A percentile compares a stretch with the other conserved stretches of the same genome.
phyloP scores from a whole-genome alignment of 1,140 invertebrate genomes.

The Leptonema lineaticorne region DNA sequence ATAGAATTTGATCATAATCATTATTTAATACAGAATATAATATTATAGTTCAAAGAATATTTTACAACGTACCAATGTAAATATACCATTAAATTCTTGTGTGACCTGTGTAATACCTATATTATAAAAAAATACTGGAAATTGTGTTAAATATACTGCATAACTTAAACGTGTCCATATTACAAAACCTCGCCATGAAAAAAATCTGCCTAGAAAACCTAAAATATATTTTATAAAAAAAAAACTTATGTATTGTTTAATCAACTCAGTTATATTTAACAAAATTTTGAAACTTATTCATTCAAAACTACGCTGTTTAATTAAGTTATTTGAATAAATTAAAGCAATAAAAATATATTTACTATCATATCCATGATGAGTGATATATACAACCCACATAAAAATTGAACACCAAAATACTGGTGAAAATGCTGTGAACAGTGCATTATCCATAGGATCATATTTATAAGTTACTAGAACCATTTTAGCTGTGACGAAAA shows the following conservation, averaged over 20 bases:
- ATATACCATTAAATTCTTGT: slow-evolving; percentile 55
- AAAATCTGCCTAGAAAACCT: slow-evolving; percentile 43
- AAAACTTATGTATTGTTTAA: too few species aligned
- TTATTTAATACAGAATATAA: not conserved
- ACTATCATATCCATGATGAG: slow-evolving; percentile 64
- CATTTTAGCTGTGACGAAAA: slow-evolving; percentile 66
- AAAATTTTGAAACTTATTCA: too few species aligned
- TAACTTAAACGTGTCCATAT: slow-evolving; percentile 65
- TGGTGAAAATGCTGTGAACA: slow-evolving; percentile 70
- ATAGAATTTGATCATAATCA: slow-evolving; percentile 24
- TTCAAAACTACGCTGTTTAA: too few species aligned
- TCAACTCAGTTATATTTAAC: too few species aligned
- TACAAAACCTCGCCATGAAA: slow-evolving; percentile 63
- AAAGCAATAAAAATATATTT: slow-evolving; percentile 37
- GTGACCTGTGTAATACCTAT: slow-evolving; percentile 60
- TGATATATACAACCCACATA: slow-evolving; percentile 65
- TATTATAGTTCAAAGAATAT: not conserved
- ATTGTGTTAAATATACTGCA: slow-evolving; percentile 67
- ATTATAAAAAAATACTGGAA: slow-evolving; percentile 68
- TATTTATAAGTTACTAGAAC: slow-evolving; percentile 66
- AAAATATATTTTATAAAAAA: slow-evolving; percentile 30
- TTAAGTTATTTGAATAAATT: not conserved
- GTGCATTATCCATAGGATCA: slow-evolving; percentile 64
- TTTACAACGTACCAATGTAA: slow-evolving; percentile 47
- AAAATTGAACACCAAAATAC: slow-evolving; percentile 70